phyloP scores from a whole-genome alignment of 2,888 invertebrate species.

The Tiphia femorata region DNA sequence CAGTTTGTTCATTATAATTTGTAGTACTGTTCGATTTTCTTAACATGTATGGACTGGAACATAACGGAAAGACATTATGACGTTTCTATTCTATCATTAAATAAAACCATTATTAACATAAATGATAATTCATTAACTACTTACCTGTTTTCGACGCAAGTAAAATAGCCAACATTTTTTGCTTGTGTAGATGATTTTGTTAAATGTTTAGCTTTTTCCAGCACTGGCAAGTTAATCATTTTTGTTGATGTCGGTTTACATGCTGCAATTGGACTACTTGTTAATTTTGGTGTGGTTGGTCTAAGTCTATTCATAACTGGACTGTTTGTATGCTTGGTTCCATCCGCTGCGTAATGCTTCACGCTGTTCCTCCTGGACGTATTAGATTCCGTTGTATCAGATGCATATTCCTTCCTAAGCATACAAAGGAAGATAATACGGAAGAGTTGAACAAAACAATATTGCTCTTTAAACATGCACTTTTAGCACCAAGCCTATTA shows the following conservation, averaged over 20 bases:
- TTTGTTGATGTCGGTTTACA: constrained; percentile 49
- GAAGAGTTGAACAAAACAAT: constrained; percentile 1
- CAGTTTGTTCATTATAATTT: constrained; percentile 52
- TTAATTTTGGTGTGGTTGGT: constrained; percentile 55
- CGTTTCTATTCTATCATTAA: neutral
- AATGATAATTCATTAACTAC: constrained; percentile 1
- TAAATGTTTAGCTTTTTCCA: constrained; percentile 52
- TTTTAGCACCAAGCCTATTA: too few species aligned
- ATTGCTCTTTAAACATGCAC: too few species aligned
- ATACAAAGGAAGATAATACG: neutral
- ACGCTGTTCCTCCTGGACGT: constrained; percentile 53
- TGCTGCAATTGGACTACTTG: constrained; percentile 56
- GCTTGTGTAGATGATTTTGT: constrained; percentile 44
- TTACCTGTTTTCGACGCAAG: constrained; percentile 58
- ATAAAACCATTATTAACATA: neutral
- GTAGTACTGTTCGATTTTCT: constrained; percentile 59
- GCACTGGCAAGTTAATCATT: constrained; percentile 48
- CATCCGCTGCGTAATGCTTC: constrained; percentile 49
- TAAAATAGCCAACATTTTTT: constrained; percentile 59
- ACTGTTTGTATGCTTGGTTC: constrained; percentile 53
- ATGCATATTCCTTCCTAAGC: constrained; percentile 51
- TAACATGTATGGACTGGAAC: constrained; percentile 57
- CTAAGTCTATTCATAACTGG: constrained; percentile 52
- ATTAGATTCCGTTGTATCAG: constrained; percentile 56
- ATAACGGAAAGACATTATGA: neutral